These are phyloP conservation scores for Urocynchramus pylzowi DNA, from an alignment of 2,113 vertebrate genomes.

Conservation along the genomic window DNA sequence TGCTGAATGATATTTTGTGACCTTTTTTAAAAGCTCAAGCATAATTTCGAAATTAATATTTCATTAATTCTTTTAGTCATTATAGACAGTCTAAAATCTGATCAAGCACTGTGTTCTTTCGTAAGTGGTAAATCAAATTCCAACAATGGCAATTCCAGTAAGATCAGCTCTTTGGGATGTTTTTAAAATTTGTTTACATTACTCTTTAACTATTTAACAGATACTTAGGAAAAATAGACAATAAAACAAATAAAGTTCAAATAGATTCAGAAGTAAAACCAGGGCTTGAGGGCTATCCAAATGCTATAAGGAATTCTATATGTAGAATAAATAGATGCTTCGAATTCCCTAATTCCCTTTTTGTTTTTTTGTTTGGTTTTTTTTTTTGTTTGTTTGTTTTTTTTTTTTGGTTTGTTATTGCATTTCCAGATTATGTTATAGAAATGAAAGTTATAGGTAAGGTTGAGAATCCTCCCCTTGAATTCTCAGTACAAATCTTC, in stretches of 20 bases:
- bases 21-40: slow-evolving; percentile 34
- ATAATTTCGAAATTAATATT: slow-evolving; percentile 30
- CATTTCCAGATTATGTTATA: not conserved
- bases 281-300: not conserved
- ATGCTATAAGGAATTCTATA: not conserved
- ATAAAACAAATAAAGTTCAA: not conserved
- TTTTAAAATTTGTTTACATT: not conserved
- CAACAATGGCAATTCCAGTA: not conserved
- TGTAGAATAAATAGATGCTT: not conserved
- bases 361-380: too few species aligned
- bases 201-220: not conserved
- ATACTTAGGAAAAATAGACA: not conserved
- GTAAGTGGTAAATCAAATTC: not conserved
- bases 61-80: slow-evolving; percentile 28
- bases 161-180: not conserved
- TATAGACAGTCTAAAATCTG: not conserved
- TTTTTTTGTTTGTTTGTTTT: not conserved
- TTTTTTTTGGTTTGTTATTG: not conserved
- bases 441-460: not conserved
- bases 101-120: not conserved
- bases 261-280: not conserved
- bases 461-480: not conserved
- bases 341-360: too few species aligned
- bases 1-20: slow-evolving; percentile 34
- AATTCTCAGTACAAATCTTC: not conserved